phyloP scores from a whole-genome alignment of 2,888 invertebrate genomes.

The Idaea dimidiata region DNA sequence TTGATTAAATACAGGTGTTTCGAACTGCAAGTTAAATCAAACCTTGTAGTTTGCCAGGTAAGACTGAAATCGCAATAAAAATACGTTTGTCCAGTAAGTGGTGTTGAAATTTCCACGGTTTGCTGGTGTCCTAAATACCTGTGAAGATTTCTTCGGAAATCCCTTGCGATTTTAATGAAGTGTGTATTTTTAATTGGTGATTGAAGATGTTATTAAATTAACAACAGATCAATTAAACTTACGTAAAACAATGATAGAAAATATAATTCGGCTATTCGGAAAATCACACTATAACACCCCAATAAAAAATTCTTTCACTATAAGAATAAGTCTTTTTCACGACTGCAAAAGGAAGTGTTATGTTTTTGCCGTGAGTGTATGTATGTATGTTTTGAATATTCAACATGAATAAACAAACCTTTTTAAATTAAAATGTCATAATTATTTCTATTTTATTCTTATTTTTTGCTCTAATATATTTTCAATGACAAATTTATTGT shows the following conservation, averaged over 20 bases:
- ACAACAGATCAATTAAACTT: background rate
- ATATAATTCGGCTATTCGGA: no score
- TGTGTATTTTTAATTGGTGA: background rate
- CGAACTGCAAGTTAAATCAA: background rate
- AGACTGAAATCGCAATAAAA: slow-evolving; percentile 4
- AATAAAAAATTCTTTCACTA: no score
- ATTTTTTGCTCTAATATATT: no score
- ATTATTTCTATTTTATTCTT: no score
- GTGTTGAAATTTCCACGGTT: slow-evolving; percentile 53
- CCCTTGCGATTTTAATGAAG: slow-evolving; percentile 20
- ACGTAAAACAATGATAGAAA: background rate
- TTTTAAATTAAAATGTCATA: no score
- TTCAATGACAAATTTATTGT: no score
- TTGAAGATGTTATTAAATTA: background rate
- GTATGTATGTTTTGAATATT: no score
- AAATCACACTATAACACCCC: no score
- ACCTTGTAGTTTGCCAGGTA: background rate
- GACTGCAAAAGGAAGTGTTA: no score
- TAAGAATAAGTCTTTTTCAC: no score
- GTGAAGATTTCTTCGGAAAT: slow-evolving; percentile 55
- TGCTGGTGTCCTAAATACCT: slow-evolving; percentile 64
- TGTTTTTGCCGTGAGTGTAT: no score
- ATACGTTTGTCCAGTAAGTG: slow-evolving; percentile 31
- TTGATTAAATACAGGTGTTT: background rate
- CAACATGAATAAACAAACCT: no score